These are phyloP conservation scores for Lagria hirta DNA, from an alignment of 2,888 invertebrate genomes.

Conservation along the genomic window DNA sequence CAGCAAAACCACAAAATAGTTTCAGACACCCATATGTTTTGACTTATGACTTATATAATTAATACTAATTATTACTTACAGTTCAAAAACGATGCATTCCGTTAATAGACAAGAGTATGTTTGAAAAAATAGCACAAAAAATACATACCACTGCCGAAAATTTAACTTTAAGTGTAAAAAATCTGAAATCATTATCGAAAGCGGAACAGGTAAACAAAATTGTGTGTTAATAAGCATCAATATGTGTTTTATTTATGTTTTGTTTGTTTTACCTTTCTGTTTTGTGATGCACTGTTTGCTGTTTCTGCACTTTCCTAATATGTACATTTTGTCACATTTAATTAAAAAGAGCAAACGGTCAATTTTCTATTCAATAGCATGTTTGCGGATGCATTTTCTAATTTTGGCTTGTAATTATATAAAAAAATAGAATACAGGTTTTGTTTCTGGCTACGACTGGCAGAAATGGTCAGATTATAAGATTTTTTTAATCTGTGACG, in stretches of 20 bases:
- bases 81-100: slow-evolving; percentile 62
- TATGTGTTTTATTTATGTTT: not conserved
- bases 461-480: no score
- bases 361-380: no score
- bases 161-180: slow-evolving; percentile 45
- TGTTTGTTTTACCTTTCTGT: not conserved
- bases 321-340: not conserved
- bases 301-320: not conserved
- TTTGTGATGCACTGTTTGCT: not conserved
- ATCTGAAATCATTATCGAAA: slow-evolving; percentile 55
- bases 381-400: no score
- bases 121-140: slow-evolving; percentile 15
- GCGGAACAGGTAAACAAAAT: slow-evolving; percentile 57
- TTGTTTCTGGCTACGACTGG: no score
- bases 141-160: slow-evolving; percentile 4
- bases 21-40: not conserved
- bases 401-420: no score
- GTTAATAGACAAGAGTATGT: slow-evolving; percentile 28
- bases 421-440: no score
- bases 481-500: no score
- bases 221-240: not conserved
- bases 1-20: not conserved
- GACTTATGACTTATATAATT: not conserved
- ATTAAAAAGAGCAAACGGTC: not conserved
- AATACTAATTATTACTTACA: slow-evolving; percentile 44